These are phyloP conservation scores for Branchellion lobata DNA, from an alignment of 2,888 invertebrate genomes.

Conservation along the genomic window DNA sequence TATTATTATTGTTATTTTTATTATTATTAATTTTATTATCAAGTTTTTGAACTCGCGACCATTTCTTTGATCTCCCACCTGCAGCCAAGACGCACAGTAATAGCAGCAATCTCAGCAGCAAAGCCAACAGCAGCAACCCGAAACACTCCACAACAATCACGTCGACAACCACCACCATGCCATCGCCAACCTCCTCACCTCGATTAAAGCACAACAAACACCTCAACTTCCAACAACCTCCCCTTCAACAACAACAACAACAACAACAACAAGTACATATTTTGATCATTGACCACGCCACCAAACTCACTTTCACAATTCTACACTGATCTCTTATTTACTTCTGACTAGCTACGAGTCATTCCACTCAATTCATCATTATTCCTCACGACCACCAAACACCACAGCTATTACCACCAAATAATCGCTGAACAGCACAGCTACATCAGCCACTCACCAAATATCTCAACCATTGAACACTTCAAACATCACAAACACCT, in stretches of 20 bases:
- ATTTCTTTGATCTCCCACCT: too few relatives aligned
- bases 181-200: neutral
- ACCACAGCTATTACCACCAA: neutral
- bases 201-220: constrained; percentile 21
- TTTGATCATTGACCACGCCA: too few relatives aligned
- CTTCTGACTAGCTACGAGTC: too few relatives aligned
- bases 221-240: neutral
- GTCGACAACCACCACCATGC: neutral
- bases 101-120: constrained; percentile 20
- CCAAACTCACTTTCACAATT: too few relatives aligned
- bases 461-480: neutral
- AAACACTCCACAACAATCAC: constrained; percentile 45
- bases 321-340: too few relatives aligned
- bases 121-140: neutral
- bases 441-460: neutral
- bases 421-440: neutral
- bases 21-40: too few relatives aligned
- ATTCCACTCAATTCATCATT: too few relatives aligned
- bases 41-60: too few relatives aligned
- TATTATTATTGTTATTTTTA: too few relatives aligned
- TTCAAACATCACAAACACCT: too few relatives aligned
- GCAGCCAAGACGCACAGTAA: constrained; percentile 10
- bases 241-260: neutral
- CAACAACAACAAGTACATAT: too few relatives aligned
- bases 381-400: neutral